phyloP scores from a whole-genome alignment of 92 coral and sea anemone species.

The Phenganax marumi region DNA sequence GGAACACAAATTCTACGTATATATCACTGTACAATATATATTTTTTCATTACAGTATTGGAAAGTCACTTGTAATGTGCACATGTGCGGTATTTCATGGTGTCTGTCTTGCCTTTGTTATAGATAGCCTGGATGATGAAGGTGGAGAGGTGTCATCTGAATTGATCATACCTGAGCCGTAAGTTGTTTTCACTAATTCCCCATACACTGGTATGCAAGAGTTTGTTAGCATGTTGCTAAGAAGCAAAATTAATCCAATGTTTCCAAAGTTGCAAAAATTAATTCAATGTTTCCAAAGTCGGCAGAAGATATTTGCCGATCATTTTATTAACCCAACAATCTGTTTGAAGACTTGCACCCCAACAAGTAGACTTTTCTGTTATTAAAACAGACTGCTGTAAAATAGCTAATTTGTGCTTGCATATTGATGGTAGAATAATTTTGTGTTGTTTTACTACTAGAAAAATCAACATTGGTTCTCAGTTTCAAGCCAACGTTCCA shows the following conservation, averaged over 20 bases:
- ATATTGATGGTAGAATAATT: not conserved
- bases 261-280: too few species aligned
- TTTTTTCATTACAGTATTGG: too few species aligned
- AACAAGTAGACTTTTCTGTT: not conserved
- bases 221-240: not conserved
- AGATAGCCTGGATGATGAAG: slow-evolving; percentile 66
- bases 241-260: too few species aligned
- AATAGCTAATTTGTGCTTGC: not conserved
- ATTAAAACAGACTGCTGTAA: not conserved
- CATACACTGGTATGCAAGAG: too few species aligned
- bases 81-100: not conserved
- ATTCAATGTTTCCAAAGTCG: too few species aligned
- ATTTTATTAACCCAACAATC: too few species aligned
- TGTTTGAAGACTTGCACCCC: too few species aligned
- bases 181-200: slow-evolving; percentile 34
- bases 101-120: slow-evolving; percentile 22
- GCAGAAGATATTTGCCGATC: too few species aligned
- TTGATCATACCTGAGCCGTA: slow-evolving; percentile 87
- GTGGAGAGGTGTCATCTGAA: slow-evolving; percentile 52
- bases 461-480: slow-evolving; percentile 90
- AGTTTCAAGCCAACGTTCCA: slow-evolving; percentile 93
- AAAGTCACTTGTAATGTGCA: too few species aligned
- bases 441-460: slow-evolving; percentile 40
- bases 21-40: too few species aligned
- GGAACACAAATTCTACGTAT: too few species aligned